Conservation (phyloP, 2,113 vertebrate species). For the Mellivora capensis region DNA sequence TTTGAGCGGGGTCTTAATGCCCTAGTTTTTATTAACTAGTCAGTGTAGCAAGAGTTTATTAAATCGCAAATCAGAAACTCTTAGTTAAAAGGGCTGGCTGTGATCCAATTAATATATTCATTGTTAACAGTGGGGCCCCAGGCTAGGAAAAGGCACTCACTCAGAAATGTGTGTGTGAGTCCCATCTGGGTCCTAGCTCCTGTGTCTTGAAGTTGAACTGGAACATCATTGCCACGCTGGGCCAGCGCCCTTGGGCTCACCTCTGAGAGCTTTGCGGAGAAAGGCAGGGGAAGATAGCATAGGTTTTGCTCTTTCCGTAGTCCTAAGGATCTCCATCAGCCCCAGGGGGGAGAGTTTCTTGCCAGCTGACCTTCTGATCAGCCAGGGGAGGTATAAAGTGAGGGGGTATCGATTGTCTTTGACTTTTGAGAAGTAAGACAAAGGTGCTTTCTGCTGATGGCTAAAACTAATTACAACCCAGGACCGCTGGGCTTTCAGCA, state of each 20-base stretch:
- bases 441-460: constrained; percentile 55
- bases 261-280: background rate
- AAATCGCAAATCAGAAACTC: constrained; percentile 30
- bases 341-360: constrained; percentile 52
- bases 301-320: background rate
- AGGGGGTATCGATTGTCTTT: constrained; percentile 49
- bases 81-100: constrained; percentile 39
- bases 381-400: constrained; percentile 52
- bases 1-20: background rate
- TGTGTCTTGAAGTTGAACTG: background rate
- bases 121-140: background rate
- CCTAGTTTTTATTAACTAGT: constrained; percentile 43
- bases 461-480: constrained; percentile 65
- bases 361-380: constrained; percentile 63
- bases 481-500: constrained; percentile 30
- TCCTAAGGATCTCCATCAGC: constrained; percentile 14
- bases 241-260: background rate
- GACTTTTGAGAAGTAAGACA: constrained; percentile 65
- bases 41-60: constrained; percentile 26
- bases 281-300: background rate
- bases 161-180: background rate
- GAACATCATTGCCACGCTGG: fast-evolving
- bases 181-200: background rate
- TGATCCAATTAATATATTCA: constrained; percentile 45
- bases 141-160: background rate